These are phyloP conservation scores for Phlogophora meticulosa DNA, from an alignment of 2,888 invertebrate species.

Conservation along the genomic window DNA sequence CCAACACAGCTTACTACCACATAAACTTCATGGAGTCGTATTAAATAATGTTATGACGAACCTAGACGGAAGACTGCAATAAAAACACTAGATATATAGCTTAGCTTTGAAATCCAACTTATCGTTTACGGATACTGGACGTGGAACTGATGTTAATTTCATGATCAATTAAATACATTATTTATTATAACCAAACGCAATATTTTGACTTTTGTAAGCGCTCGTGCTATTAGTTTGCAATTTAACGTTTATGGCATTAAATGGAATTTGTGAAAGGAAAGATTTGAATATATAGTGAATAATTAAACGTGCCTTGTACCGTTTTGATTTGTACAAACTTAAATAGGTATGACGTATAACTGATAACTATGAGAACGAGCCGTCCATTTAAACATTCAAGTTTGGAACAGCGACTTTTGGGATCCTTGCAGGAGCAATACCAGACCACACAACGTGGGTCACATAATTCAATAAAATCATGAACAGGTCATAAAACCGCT, in stretches of 20 bases:
- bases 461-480: neutral
- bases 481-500: neutral
- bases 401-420: constrained; percentile 4
- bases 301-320: constrained; percentile 16
- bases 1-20: neutral
- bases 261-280: constrained; percentile 24
- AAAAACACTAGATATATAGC: constrained; percentile 44
- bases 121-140: constrained; percentile 65
- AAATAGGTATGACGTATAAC: constrained; percentile 8
- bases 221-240: constrained; percentile 44
- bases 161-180: constrained; percentile 67
- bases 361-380: neutral
- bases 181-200: constrained; percentile 54
- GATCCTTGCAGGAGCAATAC: neutral
- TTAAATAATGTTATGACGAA: constrained; percentile 25
- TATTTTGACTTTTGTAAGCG: constrained; percentile 46
- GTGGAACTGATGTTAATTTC: constrained; percentile 66
- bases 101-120: constrained; percentile 65
- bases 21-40: constrained; percentile 5
- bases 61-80: constrained; percentile 19
- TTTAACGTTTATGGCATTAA: constrained; percentile 39
- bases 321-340: constrained; percentile 15
- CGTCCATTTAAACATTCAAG: neutral
- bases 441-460: constrained; percentile 24
- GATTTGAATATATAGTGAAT: constrained; percentile 38